A percentile compares a stretch with the other conserved stretches of the same genome.
phyloP scores from a whole-genome alignment of 2,888 invertebrate species.

The Andrena hattorfiana region DNA sequence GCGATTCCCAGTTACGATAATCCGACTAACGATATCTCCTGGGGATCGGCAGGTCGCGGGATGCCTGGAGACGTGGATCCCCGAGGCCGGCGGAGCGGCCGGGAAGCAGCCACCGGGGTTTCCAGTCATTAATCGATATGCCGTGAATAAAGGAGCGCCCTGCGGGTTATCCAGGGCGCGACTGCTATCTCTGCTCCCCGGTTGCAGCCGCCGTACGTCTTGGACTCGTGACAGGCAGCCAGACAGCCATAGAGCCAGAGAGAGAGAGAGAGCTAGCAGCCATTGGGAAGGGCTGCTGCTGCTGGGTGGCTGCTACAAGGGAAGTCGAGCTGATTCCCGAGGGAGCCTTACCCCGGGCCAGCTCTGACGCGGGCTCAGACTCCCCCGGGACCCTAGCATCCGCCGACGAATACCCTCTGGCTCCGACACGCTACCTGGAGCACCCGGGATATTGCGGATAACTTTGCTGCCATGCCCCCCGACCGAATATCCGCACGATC shows the following conservation, averaged over 20 bases:
- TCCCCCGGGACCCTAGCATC: constrained; percentile 77
- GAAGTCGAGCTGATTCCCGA: constrained; percentile 69
- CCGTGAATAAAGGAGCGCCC: constrained; percentile 74
- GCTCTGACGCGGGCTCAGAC: constrained; percentile 83
- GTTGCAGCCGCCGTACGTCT: constrained; percentile 77
- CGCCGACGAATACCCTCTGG: constrained; percentile 66
- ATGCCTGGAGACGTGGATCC: constrained; percentile 39
- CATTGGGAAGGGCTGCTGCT: constrained; percentile 59
- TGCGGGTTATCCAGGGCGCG: constrained; percentile 74
- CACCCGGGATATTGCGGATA: constrained; percentile 75
- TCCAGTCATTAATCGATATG: constrained; percentile 79
- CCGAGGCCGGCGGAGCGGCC: constrained; percentile 19
- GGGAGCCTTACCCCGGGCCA: constrained; percentile 78
- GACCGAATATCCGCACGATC: constrained; percentile 21
- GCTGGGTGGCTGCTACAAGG: constrained; percentile 62
- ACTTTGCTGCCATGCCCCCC: constrained; percentile 51
- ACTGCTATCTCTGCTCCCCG: constrained; percentile 73
- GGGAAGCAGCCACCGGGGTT: constrained; percentile 60
- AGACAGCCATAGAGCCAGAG: constrained; percentile 50
- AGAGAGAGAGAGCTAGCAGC: constrained; percentile 47
- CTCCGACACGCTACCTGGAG: constrained; percentile 71
- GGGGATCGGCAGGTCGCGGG: constrained; percentile 42
- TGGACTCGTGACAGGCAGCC: constrained; percentile 79
- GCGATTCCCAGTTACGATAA: constrained; percentile 52
- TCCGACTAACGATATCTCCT: constrained; percentile 56